Conservation (phyloP, 1,140 invertebrate genomes). For the Metopolophium dirhodum region DNA sequence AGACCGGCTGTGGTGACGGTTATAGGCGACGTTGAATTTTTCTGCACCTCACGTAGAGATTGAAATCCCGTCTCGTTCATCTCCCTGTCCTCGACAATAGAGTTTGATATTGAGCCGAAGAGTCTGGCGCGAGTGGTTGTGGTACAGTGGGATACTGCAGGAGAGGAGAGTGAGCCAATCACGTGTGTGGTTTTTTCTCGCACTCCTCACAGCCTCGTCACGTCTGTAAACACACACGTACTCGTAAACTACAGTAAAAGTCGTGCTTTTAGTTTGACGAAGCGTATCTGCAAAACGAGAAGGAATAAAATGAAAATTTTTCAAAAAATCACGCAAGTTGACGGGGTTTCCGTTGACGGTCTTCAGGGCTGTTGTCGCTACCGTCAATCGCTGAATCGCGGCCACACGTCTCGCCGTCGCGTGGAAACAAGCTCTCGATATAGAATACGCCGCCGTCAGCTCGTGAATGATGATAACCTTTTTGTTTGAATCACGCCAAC, state of each 20-base stretch:
- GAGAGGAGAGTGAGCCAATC: conserved; percentile 11
- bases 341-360: neutral
- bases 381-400: neutral
- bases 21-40: conserved; percentile 19
- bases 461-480: neutral
- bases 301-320: conserved; percentile 5
- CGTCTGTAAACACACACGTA: conserved; percentile 32
- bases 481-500: neutral
- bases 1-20: neutral
- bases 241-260: conserved; percentile 31
- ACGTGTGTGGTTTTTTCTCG: conserved; percentile 12
- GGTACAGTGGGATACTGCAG: neutral
- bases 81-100: neutral
- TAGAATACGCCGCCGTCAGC: neutral
- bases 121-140: neutral
- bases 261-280: conserved; percentile 46
- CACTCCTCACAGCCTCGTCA: neutral
- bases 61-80: conserved; percentile 12
- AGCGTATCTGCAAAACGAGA: conserved; percentile 6
- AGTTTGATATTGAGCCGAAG: neutral
- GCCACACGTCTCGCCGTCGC: neutral
- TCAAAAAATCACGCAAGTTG: neutral
- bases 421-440: neutral
- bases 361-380: neutral
- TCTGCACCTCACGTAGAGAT: conserved; percentile 21